phyloP scores from a whole-genome alignment of 2,113 vertebrate genomes.

The Balaenoptera acutorostrata region DNA sequence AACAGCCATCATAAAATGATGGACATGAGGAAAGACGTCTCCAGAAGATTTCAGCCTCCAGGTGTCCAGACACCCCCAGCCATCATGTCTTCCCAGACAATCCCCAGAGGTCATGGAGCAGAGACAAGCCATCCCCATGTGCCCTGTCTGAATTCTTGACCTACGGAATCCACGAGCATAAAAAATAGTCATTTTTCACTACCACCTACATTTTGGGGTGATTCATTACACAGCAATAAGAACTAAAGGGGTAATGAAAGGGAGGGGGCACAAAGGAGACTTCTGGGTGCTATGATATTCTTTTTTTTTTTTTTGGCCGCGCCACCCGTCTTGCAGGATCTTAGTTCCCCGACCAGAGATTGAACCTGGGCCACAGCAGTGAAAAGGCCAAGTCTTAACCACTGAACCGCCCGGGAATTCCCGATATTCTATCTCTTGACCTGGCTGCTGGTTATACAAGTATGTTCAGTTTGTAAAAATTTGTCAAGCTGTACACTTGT shows the following conservation, averaged over 20 bases:
- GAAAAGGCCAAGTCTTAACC: too few species aligned
- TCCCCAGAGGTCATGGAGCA: not conserved
- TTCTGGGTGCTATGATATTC: not conserved
- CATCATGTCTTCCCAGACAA: not conserved
- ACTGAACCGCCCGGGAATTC: too few species aligned
- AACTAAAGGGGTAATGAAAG: not conserved
- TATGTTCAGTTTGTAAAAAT: not conserved
- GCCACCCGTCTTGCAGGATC: too few species aligned
- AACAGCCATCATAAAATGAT: not conserved
- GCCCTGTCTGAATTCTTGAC: not conserved
- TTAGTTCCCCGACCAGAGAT: too few species aligned
- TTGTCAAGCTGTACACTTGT: not conserved
- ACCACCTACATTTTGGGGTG: not conserved
- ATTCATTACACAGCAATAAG: not conserved
- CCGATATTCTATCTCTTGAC: not conserved
- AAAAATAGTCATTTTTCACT: not conserved
- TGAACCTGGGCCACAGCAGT: too few species aligned
- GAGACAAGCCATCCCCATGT: not conserved
- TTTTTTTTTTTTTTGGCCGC: too few species aligned
- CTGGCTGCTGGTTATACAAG: not conserved
- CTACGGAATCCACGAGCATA: not conserved
- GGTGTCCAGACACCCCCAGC: not conserved
- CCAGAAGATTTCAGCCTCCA: not conserved
- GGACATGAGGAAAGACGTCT: not conserved
- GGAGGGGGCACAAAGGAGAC: not conserved